phyloP scores from a whole-genome alignment of 1,140 invertebrate species.

The Drosophila albomicans region DNA sequence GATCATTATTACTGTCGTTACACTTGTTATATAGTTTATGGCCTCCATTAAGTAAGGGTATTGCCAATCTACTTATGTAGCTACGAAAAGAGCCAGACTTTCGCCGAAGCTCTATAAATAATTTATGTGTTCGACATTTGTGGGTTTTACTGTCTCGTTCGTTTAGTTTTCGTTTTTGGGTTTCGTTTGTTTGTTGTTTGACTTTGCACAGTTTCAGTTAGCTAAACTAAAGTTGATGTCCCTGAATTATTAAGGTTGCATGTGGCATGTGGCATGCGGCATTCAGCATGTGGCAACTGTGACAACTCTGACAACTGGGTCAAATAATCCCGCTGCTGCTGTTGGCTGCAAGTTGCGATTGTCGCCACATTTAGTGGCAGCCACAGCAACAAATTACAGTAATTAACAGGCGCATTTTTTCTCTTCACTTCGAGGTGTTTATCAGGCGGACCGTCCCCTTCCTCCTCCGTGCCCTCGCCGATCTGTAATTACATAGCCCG shows the following conservation, averaged over 20 bases:
- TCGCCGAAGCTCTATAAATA: slow-evolving; percentile 61
- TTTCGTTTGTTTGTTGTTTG: slow-evolving; percentile 33
- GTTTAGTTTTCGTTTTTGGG: slow-evolving; percentile 36
- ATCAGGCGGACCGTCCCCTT: slow-evolving; percentile 37
- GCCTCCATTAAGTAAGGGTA: slow-evolving; percentile 5
- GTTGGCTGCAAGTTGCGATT: slow-evolving; percentile 48
- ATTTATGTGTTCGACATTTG: slow-evolving; percentile 56
- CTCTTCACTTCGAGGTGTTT: slow-evolving; percentile 58
- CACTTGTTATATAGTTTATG: neutral
- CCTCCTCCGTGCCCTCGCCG: neutral
- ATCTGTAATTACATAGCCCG: slow-evolving; percentile 32
- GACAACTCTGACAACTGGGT: slow-evolving; percentile 61
- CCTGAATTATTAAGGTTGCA: slow-evolving; percentile 71
- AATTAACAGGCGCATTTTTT: slow-evolving; percentile 64
- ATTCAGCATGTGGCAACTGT: slow-evolving; percentile 5
- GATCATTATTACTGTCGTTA: neutral
- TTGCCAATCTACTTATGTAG: neutral
- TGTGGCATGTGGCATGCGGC: slow-evolving; percentile 24
- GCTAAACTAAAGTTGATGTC: slow-evolving; percentile 54
- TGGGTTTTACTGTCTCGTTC: slow-evolving; percentile 46
- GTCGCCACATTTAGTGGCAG: slow-evolving; percentile 56
- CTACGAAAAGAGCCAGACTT: slow-evolving; percentile 44
- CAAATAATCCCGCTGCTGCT: slow-evolving; percentile 68
- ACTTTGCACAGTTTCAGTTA: slow-evolving; percentile 19
- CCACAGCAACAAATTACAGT: slow-evolving; percentile 63